Conservation (phyloP, 1,140 invertebrate genomes). For the Trichoplusia ni region DNA sequence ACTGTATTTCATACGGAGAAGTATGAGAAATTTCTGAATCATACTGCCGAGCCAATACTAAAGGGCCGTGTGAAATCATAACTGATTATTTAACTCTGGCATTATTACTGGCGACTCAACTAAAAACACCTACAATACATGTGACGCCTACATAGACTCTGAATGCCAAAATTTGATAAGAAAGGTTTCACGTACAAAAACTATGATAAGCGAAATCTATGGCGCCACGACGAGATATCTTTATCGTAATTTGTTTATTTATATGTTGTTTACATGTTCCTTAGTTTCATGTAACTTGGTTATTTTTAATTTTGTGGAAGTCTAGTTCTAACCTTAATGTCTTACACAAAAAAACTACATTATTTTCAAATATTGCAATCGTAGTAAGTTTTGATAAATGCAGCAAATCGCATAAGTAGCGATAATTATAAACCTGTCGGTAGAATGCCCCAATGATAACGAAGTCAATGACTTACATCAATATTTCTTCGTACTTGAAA, state of each 20-base stretch:
- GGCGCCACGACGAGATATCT: constrained; percentile 57
- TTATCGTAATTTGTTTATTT: constrained; percentile 40
- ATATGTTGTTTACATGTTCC: constrained; percentile 31
- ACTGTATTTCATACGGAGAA: no score
- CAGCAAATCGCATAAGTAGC: neutral
- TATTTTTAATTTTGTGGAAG: no score
- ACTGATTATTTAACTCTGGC: no score
- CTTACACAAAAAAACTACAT: no score
- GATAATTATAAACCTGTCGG: neutral
- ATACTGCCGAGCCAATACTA: no score
- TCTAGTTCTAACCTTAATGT: no score
- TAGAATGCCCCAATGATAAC: constrained; percentile 9
- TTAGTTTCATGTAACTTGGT: constrained; percentile 25
- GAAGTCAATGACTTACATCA: constrained; percentile 15
- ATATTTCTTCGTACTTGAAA: neutral
- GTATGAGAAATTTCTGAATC: no score
- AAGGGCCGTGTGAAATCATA: no score
- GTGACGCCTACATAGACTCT: constrained; percentile 57
- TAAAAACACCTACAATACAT: no score
- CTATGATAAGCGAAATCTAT: constrained; percentile 55
- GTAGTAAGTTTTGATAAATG: no score
- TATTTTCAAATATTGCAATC: no score
- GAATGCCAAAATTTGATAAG: constrained; percentile 60
- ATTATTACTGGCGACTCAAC: no score
- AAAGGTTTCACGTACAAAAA: constrained; percentile 51